Conservation (phyloP, 2,797 vertebrate species). For the Notoglanidium macrostoma region DNA sequence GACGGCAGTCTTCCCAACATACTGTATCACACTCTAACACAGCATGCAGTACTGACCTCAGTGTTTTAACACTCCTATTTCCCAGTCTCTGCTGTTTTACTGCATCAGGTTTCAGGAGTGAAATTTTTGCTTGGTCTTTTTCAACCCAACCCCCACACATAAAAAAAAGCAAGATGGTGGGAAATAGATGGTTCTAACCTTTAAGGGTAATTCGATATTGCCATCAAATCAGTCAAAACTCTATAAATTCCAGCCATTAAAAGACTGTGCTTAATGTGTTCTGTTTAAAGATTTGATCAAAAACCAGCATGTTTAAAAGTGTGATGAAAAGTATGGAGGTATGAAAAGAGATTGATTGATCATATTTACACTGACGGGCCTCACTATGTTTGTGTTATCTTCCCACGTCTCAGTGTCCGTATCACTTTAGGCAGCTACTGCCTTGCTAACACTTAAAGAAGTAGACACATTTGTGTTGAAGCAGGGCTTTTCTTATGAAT, state of each 20-base stretch:
- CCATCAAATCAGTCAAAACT: constrained; percentile 73
- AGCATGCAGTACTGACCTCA: constrained; percentile 20
- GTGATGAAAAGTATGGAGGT: constrained; percentile 53
- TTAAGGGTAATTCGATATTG: constrained; percentile 74
- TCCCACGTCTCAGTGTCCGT: constrained; percentile 35
- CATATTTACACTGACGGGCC: constrained; percentile 21
- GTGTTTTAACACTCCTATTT: constrained; percentile 7
- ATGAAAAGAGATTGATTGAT: constrained; percentile 44
- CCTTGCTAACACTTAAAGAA: neutral
- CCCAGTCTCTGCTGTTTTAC: constrained; percentile 22
- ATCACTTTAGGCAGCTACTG: constrained; percentile 38
- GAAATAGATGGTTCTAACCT: constrained; percentile 77
- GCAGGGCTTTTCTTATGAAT: constrained; percentile 17
- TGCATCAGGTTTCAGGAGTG: constrained; percentile 50
- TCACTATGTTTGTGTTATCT: constrained; percentile 9
- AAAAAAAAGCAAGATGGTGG: constrained; percentile 67
- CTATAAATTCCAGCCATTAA: constrained; percentile 64
- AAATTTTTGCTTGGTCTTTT: constrained; percentile 60
- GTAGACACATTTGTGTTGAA: constrained; percentile 20
- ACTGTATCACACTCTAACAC: constrained; percentile 24
- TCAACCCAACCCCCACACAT: constrained; percentile 61
- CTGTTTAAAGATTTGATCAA: constrained; percentile 27
- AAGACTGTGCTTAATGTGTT: constrained; percentile 56
- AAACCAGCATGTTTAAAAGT: constrained; percentile 31
- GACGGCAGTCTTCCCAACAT: constrained; percentile 18